Percentiles rank a stretch among this genome's conserved stretches.
These are phyloP conservation scores for Eledona agricola DNA, from an alignment of 2,888 invertebrate species.

Conservation along the genomic window DNA sequence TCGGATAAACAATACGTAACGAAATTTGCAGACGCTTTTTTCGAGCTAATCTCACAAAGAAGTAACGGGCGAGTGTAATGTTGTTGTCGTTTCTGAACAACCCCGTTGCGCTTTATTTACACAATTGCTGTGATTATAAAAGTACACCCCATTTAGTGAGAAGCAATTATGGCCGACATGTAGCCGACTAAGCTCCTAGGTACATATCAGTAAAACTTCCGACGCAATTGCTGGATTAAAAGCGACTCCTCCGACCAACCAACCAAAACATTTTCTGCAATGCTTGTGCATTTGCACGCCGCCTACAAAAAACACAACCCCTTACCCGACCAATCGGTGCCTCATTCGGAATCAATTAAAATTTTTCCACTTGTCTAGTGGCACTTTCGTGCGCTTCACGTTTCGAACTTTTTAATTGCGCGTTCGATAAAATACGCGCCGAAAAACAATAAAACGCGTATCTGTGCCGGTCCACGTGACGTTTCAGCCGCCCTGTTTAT, in stretches of 20 bases:
- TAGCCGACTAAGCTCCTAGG: conserved; percentile 23
- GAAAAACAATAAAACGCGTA: conserved; percentile 24
- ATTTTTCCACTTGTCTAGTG: conserved; percentile 3
- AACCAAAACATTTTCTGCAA: conserved; percentile 1
- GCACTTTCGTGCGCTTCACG: conserved; percentile 1
- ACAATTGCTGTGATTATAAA: conserved; percentile 44
- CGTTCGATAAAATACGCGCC: too few species aligned
- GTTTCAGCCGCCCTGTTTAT: conserved; percentile 46
- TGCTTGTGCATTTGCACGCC: conserved; percentile 2
- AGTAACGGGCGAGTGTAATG: too few species aligned
- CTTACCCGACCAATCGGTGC: conserved; percentile 1
- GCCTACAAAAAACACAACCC: background rate
- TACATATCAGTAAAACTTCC: conserved; percentile 27
- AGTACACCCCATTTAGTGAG: conserved; percentile 42
- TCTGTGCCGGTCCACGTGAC: conserved; percentile 46
- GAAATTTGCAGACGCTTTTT: too few species aligned
- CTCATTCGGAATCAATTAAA: conserved; percentile 5
- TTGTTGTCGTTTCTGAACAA: too few species aligned
- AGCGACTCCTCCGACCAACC: conserved; percentile 4
- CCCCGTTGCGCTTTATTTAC: conserved; percentile 13
- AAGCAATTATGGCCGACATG: conserved; percentile 32
- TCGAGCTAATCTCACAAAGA: too few species aligned
- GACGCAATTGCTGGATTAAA: conserved; percentile 26
- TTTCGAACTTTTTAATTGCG: too few species aligned
- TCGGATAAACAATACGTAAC: too few species aligned